Evolutionary conservation across 2,113 vertebrate genomes (phyloP).

Genomic region (Leptobrachium leishanense): DNA sequence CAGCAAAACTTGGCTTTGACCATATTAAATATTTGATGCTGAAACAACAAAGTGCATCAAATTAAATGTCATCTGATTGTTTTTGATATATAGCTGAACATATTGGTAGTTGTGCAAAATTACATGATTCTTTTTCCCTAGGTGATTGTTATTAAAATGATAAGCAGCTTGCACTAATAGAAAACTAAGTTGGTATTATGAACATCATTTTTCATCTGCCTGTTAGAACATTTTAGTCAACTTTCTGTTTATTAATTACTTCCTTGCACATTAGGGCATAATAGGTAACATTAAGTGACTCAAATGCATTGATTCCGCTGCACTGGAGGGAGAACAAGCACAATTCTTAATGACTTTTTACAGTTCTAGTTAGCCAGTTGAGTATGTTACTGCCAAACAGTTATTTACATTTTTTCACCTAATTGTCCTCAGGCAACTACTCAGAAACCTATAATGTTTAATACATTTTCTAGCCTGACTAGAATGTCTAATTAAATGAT

Average conservation of each 20-base stretch:
- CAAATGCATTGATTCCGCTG: constrained; percentile 21
- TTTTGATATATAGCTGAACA: neutral
- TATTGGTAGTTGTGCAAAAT: constrained; percentile 13
- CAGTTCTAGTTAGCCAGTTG: neutral
- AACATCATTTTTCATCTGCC: constrained; percentile 32
- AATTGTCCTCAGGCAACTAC: constrained; percentile 40
- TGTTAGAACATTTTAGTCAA: constrained; percentile 40
- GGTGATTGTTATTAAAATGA: neutral
- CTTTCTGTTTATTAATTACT: constrained; percentile 16
- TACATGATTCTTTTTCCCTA: neutral
- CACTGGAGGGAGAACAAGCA: neutral
- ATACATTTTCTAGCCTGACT: constrained; percentile 24
- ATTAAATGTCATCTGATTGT: neutral
- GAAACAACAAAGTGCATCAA: neutral
- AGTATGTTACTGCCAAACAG: constrained; percentile 38
- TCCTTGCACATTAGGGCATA: neutral
- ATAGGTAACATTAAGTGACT: constrained; percentile 1
- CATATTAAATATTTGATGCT: neutral
- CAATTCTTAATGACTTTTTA: constrained; percentile 1
- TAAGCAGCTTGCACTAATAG: constrained; percentile 19
- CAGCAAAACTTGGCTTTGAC: neutral
- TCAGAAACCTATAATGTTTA: constrained; percentile 30
- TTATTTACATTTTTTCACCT: constrained; percentile 46
- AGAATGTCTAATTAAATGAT: constrained; percentile 28
- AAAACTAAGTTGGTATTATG: constrained; percentile 20